These are phyloP conservation scores for Ceramica pisi DNA, from an alignment of 2,888 invertebrate species.

Conservation along the genomic window DNA sequence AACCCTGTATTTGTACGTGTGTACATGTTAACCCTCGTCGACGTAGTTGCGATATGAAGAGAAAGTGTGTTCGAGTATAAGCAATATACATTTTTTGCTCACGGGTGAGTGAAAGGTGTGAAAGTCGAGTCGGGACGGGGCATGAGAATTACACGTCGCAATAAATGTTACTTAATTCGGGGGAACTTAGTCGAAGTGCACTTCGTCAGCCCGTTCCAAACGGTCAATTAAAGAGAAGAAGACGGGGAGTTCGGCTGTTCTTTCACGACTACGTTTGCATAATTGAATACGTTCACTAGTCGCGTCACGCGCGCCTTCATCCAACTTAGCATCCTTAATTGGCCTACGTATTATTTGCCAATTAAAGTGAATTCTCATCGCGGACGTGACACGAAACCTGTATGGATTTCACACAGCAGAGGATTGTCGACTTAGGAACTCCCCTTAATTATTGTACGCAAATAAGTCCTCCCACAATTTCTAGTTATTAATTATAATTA, in stretches of 20 bases:
- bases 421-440: conserved; percentile 74
- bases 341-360: conserved; percentile 91
- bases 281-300: conserved; percentile 89
- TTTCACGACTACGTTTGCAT: conserved; percentile 88
- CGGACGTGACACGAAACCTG: conserved; percentile 89
- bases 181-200: conserved; percentile 50
- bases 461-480: conserved; percentile 70
- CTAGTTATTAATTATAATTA: conserved; percentile 35
- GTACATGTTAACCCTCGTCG: conserved; percentile 39
- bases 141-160: conserved; percentile 34
- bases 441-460: conserved; percentile 77
- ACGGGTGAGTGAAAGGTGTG: conserved; percentile 78
- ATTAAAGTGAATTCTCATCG: conserved; percentile 91
- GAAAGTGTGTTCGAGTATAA: conserved; percentile 70
- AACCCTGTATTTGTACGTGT: conserved; percentile 50
- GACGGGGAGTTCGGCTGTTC: conserved; percentile 77
- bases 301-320: conserved; percentile 88
- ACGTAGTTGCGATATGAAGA: conserved; percentile 47
- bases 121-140: conserved; percentile 69
- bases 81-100: conserved; percentile 66
- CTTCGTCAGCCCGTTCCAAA: conserved; percentile 56
- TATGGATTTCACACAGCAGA: conserved; percentile 79
- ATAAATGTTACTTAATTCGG: conserved; percentile 43
- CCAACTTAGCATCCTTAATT: conserved; percentile 91
- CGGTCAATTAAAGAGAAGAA: conserved; percentile 77